A percentile compares a stretch with the other conserved stretches of the same genome.
Conservation (phyloP, 37 sponge, comb jelly and placozoan species). For the Crambe crambe region DNA sequence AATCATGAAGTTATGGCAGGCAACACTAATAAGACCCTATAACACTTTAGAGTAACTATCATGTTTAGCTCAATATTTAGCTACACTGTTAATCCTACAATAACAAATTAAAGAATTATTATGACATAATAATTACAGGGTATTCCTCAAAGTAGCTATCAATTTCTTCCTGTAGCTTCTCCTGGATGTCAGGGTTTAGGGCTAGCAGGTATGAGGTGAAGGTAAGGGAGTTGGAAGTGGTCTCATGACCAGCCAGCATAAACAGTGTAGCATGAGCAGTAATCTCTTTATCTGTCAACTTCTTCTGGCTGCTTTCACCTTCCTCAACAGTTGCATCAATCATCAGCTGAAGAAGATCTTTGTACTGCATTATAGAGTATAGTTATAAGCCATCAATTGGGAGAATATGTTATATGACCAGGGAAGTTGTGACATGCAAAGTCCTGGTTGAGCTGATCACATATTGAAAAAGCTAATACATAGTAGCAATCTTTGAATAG, state of each 20-base stretch:
- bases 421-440: no score
- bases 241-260: conserved; percentile 84
- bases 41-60: no score
- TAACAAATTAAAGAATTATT: background rate
- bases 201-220: conserved; percentile 72
- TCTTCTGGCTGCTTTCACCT: no score
- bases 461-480: no score
- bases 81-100: no score
- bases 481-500: no score
- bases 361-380: conserved; percentile 40
- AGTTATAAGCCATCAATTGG: no score
- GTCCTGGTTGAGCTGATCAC: no score
- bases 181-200: conserved; percentile 63
- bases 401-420: no score
- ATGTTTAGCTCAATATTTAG: no score
- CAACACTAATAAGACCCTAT: no score
- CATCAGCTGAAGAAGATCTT: conserved; percentile 72
- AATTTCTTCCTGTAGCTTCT: conserved; percentile 60
- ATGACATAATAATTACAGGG: conserved; percentile 31
- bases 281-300: conserved; percentile 59
- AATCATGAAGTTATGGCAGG: no score
- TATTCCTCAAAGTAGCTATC: conserved; percentile 52
- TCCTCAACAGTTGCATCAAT: conserved; percentile 53
- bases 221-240: conserved; percentile 66
- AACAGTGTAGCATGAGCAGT: conserved; percentile 42